A percentile compares a stretch with the other conserved stretches of the same genome.
Conservation (phyloP, 2,888 invertebrate genomes). For the Dromius quadrimaculatus region DNA sequence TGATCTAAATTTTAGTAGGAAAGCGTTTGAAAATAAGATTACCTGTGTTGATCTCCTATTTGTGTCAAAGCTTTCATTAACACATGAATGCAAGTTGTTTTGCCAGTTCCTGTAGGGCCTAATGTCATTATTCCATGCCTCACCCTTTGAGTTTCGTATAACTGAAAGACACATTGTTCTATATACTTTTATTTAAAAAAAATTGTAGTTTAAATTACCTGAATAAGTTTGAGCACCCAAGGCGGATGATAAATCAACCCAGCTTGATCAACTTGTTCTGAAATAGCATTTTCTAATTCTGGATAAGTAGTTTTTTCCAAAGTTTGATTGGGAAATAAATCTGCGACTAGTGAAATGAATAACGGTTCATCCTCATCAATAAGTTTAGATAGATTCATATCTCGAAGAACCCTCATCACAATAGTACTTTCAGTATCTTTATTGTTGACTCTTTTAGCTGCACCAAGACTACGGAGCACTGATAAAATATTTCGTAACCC, state of each 20-base stretch:
- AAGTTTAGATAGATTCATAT: conserved; percentile 97
- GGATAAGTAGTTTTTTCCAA: conserved; percentile 93
- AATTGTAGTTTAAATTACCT: conserved; percentile 69
- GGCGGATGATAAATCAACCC: conserved; percentile 92
- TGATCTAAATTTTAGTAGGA: not conserved
- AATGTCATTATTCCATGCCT: conserved; percentile 97
- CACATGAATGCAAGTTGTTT: conserved; percentile 90
- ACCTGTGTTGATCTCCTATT: conserved; percentile 86
- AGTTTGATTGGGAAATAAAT: conserved; percentile 94
- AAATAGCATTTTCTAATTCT: conserved; percentile 89
- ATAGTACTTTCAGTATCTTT: conserved; percentile 96
- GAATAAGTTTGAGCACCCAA: conserved; percentile 94
- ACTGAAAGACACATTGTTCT: conserved; percentile 67
- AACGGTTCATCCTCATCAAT: conserved; percentile 98
- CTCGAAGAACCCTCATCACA: conserved; percentile 96
- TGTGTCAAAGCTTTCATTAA: conserved; percentile 92
- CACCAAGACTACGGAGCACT: conserved; percentile 91
- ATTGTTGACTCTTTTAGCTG: conserved; percentile 89
- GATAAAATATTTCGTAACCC: conserved; percentile 95
- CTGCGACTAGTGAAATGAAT: conserved; percentile 95
- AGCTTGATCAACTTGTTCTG: conserved; percentile 82
- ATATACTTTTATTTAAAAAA: too few species aligned
- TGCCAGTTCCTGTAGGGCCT: conserved; percentile 95
- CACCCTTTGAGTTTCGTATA: conserved; percentile 95
- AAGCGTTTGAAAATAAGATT: conserved; percentile 53